Evolutionary conservation across 2,113 vertebrate genomes (phyloP), one percentile per base, ranked within the genome.

Genomic region (Rhipidura dahli): DNA sequence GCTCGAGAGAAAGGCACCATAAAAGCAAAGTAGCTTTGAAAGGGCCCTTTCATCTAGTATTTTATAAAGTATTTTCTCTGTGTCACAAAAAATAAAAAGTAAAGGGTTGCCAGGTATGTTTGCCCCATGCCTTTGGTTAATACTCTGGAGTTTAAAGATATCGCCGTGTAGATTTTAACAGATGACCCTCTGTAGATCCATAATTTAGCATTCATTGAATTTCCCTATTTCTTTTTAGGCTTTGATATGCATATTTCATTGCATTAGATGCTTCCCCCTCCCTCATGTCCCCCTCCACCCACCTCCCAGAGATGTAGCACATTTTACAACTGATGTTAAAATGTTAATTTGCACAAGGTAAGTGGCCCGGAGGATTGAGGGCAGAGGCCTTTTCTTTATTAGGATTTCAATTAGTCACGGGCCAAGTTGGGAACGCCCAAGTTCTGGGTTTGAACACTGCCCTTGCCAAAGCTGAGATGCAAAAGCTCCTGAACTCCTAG

Each of bases 241-340:
- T 98, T 98, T 98, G 97, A 97, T 97, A 98, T 97, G 97, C 96
- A 97, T 96, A 98, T 97, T 97, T 96, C 83, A 71, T 47, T 54
- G 96, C 92, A 97, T 93, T 96, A 86, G 92, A 93, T 95, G 96
- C 93, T 94, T 83, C 87, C 91, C 92, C 80, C 83, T 95, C 92
- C 97, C 66, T 92, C 82, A 27, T 72, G 40, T 68, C 71, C 90
- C 92, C 75, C 50, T 80, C 51, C 69, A 47, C 83, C 92, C 90
- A 83, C 93, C 75, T 94, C 90, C 87, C 93, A 73, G 94, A 94
- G 96, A 97, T 94, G 97, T 97, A 95, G 83, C 96, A 90, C 94
- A 92, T 96, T 97, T 97, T 95, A 93, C 90, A 97, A 97, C 96
- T 96, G 94, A 95, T 97, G 97, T 98, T 97, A 95, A 87, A 97